A percentile compares a stretch with the other conserved stretches of the same genome.
Evolutionary conservation across 1,140 invertebrate species (phyloP).

Genomic region (Colletes latitarsis): DNA sequence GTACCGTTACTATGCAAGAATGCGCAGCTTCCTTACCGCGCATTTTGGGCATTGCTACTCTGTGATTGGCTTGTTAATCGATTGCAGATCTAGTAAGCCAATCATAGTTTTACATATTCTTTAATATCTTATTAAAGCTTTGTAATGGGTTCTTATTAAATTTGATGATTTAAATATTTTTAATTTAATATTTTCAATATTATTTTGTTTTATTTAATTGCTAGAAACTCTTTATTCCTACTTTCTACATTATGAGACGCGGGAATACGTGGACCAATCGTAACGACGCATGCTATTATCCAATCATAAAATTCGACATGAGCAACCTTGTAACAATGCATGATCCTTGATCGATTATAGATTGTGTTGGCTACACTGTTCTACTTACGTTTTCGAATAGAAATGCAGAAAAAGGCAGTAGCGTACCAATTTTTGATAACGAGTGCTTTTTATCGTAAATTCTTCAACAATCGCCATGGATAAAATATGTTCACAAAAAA

Average conservation of each 20-base stretch:
- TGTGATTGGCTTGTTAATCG: not conserved
- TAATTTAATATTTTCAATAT: too few species aligned
- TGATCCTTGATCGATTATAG: not conserved
- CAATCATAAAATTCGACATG: not conserved
- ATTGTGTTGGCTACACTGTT: not conserved
- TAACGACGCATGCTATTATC: not conserved
- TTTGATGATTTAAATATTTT: too few species aligned
- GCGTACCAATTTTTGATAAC: not conserved
- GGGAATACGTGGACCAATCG: not conserved
- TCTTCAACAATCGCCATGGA: not conserved
- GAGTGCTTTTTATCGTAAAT: not conserved
- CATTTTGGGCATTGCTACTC: not conserved
- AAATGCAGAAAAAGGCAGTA: not conserved
- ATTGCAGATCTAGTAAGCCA: too few species aligned
- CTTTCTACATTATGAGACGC: too few species aligned
- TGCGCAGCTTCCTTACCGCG: too few species aligned
- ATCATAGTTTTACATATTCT: too few species aligned
- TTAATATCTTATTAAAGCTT: too few species aligned
- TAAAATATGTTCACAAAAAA: slow-evolving; percentile 46
- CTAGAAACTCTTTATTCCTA: too few species aligned
- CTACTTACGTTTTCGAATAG: not conserved
- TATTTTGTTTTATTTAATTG: too few species aligned
- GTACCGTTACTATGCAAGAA: too few species aligned
- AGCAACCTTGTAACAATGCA: not conserved
- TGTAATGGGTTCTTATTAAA: too few species aligned